These are phyloP conservation scores for Carassius auratus DNA, from an alignment of 2,113 vertebrate species.

Conservation along the genomic window DNA sequence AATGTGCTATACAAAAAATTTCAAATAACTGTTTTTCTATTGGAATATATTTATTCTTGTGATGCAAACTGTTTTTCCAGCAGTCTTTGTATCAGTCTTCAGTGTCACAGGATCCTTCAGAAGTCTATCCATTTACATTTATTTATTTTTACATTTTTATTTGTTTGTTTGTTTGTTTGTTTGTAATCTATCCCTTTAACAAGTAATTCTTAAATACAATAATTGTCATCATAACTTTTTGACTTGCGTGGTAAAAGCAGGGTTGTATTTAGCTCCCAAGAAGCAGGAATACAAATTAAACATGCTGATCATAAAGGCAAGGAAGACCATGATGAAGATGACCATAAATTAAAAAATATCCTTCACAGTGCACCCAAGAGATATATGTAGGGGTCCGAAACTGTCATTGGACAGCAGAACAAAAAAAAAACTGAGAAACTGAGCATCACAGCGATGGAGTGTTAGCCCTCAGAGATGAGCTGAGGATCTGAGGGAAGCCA, in stretches of 20 bases:
- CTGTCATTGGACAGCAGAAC: conserved; percentile 91
- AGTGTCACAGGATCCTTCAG: no score
- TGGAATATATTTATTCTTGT: no score
- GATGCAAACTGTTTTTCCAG: no score
- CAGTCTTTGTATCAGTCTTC: no score
- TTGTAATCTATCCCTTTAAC: no score
- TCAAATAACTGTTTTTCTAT: no score
- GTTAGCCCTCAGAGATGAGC: conserved; percentile 89
- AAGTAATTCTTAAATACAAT: no score
- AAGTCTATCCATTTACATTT: no score
- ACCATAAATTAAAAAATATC: conserved; percentile 95
- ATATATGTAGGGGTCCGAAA: conserved; percentile 88
- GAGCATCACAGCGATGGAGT: conserved; percentile 87
- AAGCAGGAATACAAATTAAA: conserved; percentile 91
- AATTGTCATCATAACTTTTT: not conserved
- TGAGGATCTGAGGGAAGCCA: conserved; percentile 92
- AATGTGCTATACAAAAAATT: no score
- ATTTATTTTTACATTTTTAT: no score
- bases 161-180: no score
- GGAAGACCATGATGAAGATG: conserved; percentile 90
- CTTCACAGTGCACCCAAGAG: conserved; percentile 88
- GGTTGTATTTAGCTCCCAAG: conserved; percentile 87
- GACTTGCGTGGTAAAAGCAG: conserved; percentile 89
- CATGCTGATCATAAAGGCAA: conserved; percentile 93
- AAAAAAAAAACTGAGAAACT: conserved; percentile 76